Evolutionary conservation across 1,140 invertebrate species (phyloP), one percentile per base, ranked within the genome.

Genomic region (Drosophila athabasca): DNA sequence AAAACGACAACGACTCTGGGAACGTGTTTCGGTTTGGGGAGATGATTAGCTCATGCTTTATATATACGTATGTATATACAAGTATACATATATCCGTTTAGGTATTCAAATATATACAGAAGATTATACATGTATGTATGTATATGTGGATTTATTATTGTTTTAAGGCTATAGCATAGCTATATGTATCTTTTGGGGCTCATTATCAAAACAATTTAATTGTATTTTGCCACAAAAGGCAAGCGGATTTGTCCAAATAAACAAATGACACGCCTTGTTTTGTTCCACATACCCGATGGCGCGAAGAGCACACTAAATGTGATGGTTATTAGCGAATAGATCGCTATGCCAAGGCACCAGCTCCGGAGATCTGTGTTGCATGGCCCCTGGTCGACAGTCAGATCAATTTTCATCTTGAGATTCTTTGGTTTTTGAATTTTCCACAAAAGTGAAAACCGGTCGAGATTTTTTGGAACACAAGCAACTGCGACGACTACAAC

Each of bases 321-420:
- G 13, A 61, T 54, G 17, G 50, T 22, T 39, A 87, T 6, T 2
- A 87, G 59, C 17, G 44, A 65, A 49, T 67, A 87, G 26, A 83
- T 52, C 11, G 83, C 83, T 13, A 83, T 88, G 35, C 71, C 84
- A 11, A 76, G n/a, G 41, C 83, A 87, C 84, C 83, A 88, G 43
- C 54, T 62, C 24, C 84, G 59, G 13, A 87, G 46, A 2, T 76
- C 71, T 43, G 71, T 46, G 3, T 76, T 41, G 59, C 79, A 87
- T 1, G 83, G 83, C 26, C 83, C 83, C 24, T 65, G 48, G 17
- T 87, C 83, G 22, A 88, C 79, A 43, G 58, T 59, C 6, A 83
- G 71, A 13, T 88, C 58, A 49, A 87, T 41, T 76, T 79, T 72
- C 83, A 87, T 88, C 52, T 75, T 82, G 8, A n/a, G 19, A 35